Evolutionary conservation across 2,888 invertebrate species (phyloP).

Genomic region (Campoletis raptor): DNA sequence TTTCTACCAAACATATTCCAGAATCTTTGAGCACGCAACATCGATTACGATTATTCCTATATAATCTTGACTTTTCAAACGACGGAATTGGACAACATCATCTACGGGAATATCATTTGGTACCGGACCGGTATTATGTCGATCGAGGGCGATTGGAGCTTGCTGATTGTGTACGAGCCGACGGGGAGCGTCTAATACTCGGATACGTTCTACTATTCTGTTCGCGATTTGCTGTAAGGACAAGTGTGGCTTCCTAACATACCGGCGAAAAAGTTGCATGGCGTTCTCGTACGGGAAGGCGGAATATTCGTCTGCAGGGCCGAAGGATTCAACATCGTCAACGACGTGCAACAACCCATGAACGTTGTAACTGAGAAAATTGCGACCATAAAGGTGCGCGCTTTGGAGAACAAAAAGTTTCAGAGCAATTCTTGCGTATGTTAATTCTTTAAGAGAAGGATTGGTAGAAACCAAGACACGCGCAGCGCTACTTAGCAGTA

Average conservation of each 20-base stretch:
- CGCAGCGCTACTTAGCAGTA: slow-evolving; percentile 27
- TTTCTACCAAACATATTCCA: slow-evolving; percentile 19
- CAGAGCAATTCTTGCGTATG: slow-evolving; percentile 20
- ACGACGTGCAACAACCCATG: slow-evolving; percentile 41
- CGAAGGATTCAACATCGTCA: slow-evolving; percentile 30
- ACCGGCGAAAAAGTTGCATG: slow-evolving; percentile 23
- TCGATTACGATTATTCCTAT: background rate
- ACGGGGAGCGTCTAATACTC: background rate
- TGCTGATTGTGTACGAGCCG: background rate
- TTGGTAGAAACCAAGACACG: slow-evolving; percentile 19
- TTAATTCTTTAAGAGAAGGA: background rate
- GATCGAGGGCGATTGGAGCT: background rate
- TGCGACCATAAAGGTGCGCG: no score
- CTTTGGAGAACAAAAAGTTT: background rate
- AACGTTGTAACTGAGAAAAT: slow-evolving; percentile 23
- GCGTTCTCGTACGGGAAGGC: slow-evolving; percentile 45
- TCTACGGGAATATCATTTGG: background rate
- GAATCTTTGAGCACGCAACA: slow-evolving; percentile 24
- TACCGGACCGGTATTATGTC: slow-evolving; percentile 19
- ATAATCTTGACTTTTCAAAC: slow-evolving; percentile 13
- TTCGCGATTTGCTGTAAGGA: slow-evolving; percentile 29
- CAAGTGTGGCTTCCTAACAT: background rate
- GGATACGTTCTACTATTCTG: slow-evolving; percentile 10
- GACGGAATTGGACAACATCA: slow-evolving; percentile 23
- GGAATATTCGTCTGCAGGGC: slow-evolving; percentile 28